Evolutionary conservation across 2,888 invertebrate species (phyloP), one percentile per base, ranked within the genome.

Genomic region (Amphipoea lucens): DNA sequence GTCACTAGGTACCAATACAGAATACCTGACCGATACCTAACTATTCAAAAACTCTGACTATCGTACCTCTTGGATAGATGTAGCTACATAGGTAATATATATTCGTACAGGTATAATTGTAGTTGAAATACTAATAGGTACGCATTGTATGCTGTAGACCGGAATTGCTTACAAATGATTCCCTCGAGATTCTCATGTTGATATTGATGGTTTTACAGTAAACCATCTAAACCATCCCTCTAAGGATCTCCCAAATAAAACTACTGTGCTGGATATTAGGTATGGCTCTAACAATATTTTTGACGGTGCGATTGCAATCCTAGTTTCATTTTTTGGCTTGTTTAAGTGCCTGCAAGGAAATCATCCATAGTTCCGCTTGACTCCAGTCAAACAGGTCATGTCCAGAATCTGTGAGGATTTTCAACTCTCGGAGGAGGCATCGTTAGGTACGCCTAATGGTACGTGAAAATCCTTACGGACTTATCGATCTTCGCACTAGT

Each of bases 11-110:
- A 76, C 9, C 20, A 60, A 60, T 74, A 74, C 57, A 4, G 20
- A 74, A 54, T 75, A 72, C 17, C 40, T 74, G 51, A 71, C 29
- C 72, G 20, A 51, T 70, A 69, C 7, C 14, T 42, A 20, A 72
- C 36, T 42, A 73, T 42, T 20, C 29, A 36, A 69, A 29, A 20
- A 29, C 9, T 36, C 7, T 5, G 45, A 17, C 45, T 62, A 45
- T 20, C 36, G 14, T 40, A 69, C n/a, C n/a, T 48, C 70, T 57
- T 57, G 57, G 57, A 57, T 23, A 9, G 57, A 29, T 73, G 20
- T 3, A 73, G 29, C 12, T 42, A 42, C 45, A 20, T 23, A 51
- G 20, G 3, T 57, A 57, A 9, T 23, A 23, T 57, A 57, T 9
- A 57, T 57, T 9, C 9, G 0, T 63, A 63, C 23, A 65, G 29